Evolutionary conservation across 2,113 vertebrate species (phyloP).

Genomic region (Hippoglossus stenolepis): DNA sequence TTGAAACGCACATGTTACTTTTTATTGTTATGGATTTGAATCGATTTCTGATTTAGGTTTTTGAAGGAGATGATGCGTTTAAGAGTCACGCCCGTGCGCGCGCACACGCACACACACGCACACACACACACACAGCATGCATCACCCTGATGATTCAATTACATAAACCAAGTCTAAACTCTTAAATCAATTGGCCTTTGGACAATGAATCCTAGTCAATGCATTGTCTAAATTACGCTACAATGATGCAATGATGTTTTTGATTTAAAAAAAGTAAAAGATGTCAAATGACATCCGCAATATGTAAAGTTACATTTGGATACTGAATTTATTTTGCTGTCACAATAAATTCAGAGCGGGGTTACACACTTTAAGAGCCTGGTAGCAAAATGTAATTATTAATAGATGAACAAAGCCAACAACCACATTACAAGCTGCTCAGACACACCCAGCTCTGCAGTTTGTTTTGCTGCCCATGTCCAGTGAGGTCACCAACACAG

Average conservation of each 20-base stretch:
- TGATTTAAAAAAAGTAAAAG: not conserved
- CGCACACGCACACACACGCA: too few species aligned
- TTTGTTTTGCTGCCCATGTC: constrained; percentile 23
- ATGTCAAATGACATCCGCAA: not conserved
- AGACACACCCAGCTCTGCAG: constrained; percentile 27
- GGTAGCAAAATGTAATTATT: constrained; percentile 50
- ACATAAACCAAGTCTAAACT: too few species aligned
- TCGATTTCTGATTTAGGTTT: not conserved
- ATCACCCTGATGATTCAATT: too few species aligned
- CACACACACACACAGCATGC: too few species aligned
- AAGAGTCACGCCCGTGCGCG: too few species aligned
- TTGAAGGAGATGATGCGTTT: too few species aligned
- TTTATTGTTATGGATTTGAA: not conserved
- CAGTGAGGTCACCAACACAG: constrained; percentile 22
- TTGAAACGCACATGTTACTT: not conserved
- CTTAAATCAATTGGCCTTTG: not conserved
- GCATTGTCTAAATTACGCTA: not conserved
- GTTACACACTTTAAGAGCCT: constrained; percentile 41
- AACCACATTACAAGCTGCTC: constrained; percentile 56
- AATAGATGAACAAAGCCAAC: constrained; percentile 54
- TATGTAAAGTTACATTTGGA: not conserved
- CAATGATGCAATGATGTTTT: not conserved
- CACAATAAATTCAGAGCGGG: constrained; percentile 26
- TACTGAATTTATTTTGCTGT: not conserved
- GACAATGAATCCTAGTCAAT: not conserved